Conservation (phyloP, 1,140 invertebrate genomes). For the Neomicropteryx cornuta region DNA sequence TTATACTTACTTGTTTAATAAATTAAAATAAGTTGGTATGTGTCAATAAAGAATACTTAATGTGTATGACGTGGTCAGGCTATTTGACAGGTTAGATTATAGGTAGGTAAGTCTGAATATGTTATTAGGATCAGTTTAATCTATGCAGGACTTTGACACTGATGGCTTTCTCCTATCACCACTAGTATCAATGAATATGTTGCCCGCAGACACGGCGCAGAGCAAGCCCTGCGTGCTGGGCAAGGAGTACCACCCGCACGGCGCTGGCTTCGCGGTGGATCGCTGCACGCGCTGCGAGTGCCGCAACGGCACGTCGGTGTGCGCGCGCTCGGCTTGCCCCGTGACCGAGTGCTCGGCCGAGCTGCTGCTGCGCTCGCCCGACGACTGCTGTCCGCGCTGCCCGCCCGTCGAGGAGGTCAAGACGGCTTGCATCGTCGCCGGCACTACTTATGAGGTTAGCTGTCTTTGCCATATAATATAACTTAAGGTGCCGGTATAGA, state of each 20-base stretch:
- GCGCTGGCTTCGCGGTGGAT: conserved; percentile 52
- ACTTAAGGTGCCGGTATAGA: conserved; percentile 1
- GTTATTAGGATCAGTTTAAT: too few species aligned
- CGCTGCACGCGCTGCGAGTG: conserved; percentile 77
- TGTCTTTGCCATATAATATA: conserved; percentile 10
- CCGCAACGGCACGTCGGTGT: conserved; percentile 62
- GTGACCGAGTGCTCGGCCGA: conserved; percentile 67
- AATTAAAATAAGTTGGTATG: too few species aligned
- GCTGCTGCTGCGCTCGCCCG: conserved; percentile 48
- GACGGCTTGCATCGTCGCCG: conserved; percentile 50
- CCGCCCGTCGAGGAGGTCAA: conserved; percentile 47
- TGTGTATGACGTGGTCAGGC: too few species aligned
- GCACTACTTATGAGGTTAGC: conserved; percentile 55
- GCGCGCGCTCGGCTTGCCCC: conserved; percentile 67
- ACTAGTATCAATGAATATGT: too few species aligned
- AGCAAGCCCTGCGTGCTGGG: conserved; percentile 59
- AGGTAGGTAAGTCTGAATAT: too few species aligned
- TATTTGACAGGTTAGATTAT: too few species aligned
- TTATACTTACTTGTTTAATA: too few species aligned
- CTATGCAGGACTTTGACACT: too few species aligned
- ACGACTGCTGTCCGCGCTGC: conserved; percentile 70
- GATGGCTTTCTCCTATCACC: too few species aligned
- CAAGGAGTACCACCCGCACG: conserved; percentile 47
- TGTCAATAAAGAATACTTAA: too few species aligned
- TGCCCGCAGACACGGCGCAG: too few species aligned